Evolutionary conservation across 1,140 invertebrate species (phyloP).

Genomic region (Geopemphigus sp.): DNA sequence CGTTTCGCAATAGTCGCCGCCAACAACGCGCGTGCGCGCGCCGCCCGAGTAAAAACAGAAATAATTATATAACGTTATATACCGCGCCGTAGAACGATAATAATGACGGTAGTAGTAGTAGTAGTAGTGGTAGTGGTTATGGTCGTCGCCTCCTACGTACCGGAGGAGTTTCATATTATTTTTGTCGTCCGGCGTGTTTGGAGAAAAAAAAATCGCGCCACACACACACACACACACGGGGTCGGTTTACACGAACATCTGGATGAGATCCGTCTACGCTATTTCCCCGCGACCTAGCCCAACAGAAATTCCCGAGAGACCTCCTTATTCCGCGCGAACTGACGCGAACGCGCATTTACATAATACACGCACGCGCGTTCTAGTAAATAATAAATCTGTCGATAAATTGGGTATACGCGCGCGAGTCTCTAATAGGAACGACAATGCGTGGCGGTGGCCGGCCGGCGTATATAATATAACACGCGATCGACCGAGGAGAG

Average conservation of each 20-base stretch:
- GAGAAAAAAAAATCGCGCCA: background rate
- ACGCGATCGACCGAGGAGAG: too few species aligned
- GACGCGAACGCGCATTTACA: background rate
- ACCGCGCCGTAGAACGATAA: too few species aligned
- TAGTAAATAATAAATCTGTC: slow-evolving; percentile 9
- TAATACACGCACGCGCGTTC: background rate
- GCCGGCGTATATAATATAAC: too few species aligned
- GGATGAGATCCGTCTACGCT: background rate
- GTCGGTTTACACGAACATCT: too few species aligned
- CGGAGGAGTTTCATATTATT: background rate
- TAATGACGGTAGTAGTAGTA: too few species aligned
- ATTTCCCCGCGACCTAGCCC: slow-evolving; percentile 30
- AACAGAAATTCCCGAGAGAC: slow-evolving; percentile 36
- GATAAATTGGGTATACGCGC: background rate
- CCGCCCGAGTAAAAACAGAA: background rate
- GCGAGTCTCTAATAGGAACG: background rate
- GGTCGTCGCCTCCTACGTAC: background rate
- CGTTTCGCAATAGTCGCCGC: slow-evolving; percentile 20
- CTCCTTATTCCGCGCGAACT: background rate
- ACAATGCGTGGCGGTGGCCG: background rate
- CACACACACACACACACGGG: too few species aligned
- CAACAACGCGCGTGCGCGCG: background rate
- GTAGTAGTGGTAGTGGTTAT: too few species aligned
- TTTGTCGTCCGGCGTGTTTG: background rate
- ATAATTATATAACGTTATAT: background rate